Base-by-base conservation (phyloP, 1,140 invertebrate genomes). In the Apolygus lucorum region DNA sequence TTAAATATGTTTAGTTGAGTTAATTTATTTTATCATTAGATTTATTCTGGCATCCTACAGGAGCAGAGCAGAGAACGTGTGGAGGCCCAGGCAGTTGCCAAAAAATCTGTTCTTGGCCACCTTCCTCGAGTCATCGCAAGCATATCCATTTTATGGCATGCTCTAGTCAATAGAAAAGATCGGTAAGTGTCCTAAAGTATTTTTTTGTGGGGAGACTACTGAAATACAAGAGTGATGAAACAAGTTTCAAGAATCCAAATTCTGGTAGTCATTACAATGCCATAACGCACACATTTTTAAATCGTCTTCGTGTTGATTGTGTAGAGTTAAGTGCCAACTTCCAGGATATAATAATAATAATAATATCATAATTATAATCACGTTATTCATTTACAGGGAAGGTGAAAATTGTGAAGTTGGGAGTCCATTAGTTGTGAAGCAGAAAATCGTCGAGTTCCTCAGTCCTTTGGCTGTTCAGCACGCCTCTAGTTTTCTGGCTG, bases 391-490 rank as follows among this genome's bases (percentile, higher is more conserved):
- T 52, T 70, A 13, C 69, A 75, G 74, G 73, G 74, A 73, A 52
- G 67, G 71, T 59, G 78, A 76, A 62, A 78, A 77, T 64, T 76
- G 82, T 68, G 81, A 86, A 0, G 80, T 85, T 27, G 85, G 85
- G 49, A 85, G 82, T 79, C 81, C 83, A 2, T 81, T 88, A 79
- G 81, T 87, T 70, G 85, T 91, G 0, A 87, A 88, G 68, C 87
- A 90, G 73, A 88, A 92, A 72, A 82, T 96, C 27, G 77, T 96
- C 66, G 90, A 93, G 76, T 88, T 95, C 68, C 77, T 96, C 0
- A 93, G 90, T 76, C 93, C 94, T 1, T 88, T 96, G 62, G 91
- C 92, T 17, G 84, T 92, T 52, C 88, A 92, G 76, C 91, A 96
- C 78, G 88, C 90, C 28, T 82, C 85, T 14, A 89, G 89, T 76